Evolutionary conservation across 2,113 vertebrate species (phyloP).

Genomic region (Mionectes macconnelli): DNA sequence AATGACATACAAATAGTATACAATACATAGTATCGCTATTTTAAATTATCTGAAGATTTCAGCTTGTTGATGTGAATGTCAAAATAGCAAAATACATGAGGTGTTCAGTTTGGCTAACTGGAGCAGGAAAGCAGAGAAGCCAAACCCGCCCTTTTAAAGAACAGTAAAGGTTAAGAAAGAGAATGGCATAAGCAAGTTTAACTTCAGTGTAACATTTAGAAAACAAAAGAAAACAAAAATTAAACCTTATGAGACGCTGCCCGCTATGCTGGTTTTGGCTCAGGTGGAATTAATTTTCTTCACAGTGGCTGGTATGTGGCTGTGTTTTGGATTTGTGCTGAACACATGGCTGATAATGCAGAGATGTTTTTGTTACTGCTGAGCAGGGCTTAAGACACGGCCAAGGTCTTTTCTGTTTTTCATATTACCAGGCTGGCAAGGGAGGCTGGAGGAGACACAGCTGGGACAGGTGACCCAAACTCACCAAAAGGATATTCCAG

Average conservation of each 20-base stretch:
- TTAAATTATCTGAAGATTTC: background rate
- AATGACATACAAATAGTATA: background rate
- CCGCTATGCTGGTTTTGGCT: background rate
- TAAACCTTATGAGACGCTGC: background rate
- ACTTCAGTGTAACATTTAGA: background rate
- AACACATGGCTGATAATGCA: rapidly evolving
- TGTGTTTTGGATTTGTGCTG: background rate
- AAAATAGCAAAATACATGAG: background rate
- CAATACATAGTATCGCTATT: background rate
- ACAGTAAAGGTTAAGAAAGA: background rate
- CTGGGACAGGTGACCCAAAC: background rate
- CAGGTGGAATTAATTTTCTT: background rate
- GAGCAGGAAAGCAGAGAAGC: background rate
- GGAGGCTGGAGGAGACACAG: background rate
- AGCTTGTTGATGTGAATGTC: background rate
- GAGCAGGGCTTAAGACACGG: background rate
- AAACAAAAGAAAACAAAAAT: background rate
- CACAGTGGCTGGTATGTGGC: background rate
- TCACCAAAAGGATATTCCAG: background rate
- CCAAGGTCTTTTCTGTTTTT: background rate
- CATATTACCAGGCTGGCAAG: rapidly evolving
- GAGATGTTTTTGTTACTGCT: background rate
- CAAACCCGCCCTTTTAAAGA: background rate
- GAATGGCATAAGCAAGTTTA: background rate
- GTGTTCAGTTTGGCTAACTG: background rate